Conservation (phyloP, 2,113 vertebrate species). For the Hyperopisus bebe region DNA sequence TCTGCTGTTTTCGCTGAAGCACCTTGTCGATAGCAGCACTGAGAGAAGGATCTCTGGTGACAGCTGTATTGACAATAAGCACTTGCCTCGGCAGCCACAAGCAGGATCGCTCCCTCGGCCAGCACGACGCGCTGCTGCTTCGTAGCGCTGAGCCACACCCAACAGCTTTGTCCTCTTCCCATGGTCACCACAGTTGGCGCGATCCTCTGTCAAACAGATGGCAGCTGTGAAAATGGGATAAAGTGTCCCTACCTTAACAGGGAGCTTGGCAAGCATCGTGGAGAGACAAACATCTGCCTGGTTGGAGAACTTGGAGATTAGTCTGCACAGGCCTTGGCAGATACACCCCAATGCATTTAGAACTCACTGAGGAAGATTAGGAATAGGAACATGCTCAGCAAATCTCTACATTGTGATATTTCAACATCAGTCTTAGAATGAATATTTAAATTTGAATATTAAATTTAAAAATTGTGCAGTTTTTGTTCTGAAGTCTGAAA, state of each 20-base stretch:
- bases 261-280: not conserved
- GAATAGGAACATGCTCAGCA: not conserved
- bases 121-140: not conserved
- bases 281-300: not conserved
- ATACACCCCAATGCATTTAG: not conserved
- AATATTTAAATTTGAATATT: not conserved
- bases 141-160: not conserved
- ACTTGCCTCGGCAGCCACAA: not conserved
- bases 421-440: not conserved
- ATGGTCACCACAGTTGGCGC: not conserved
- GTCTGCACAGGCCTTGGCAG: not conserved
- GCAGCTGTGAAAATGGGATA: not conserved
- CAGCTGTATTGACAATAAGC: not conserved
- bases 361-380: not conserved
- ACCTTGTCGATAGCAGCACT: not conserved
- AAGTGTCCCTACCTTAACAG: not conserved
- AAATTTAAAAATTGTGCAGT: not conserved
- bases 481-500: not conserved
- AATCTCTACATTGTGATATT: not conserved
- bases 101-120: not conserved
- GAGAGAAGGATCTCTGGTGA: not conserved
- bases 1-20: not conserved
- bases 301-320: not conserved
- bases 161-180: not conserved
- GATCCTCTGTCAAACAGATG: not conserved